phyloP scores from a whole-genome alignment of 1,140 invertebrate species.

The Rhopalosiphum padi region DNA sequence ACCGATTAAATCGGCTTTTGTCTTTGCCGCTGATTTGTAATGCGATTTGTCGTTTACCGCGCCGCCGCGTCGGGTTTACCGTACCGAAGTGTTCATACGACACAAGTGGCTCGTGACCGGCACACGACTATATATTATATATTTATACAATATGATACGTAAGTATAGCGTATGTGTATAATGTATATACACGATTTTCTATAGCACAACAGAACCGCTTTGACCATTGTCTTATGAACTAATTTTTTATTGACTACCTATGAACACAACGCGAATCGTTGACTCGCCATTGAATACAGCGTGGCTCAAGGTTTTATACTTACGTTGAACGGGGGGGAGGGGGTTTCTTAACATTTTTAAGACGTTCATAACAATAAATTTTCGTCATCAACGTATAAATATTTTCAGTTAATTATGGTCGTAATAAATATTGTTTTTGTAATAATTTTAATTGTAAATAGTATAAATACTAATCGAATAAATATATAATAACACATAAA shows the following conservation, averaged over 20 bases:
- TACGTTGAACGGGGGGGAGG: fast-evolving
- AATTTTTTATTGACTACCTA: background rate
- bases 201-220: background rate
- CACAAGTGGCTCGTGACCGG: conserved; percentile 22
- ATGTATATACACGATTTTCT: background rate
- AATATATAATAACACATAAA: background rate
- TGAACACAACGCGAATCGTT: background rate
- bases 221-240: background rate
- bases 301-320: background rate
- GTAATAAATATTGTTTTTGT: background rate
- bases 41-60: conserved; percentile 13
- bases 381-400: background rate
- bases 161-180: background rate
- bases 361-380: background rate
- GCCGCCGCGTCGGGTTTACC: background rate
- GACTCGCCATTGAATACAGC: background rate
- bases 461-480: background rate
- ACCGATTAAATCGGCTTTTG: conserved; percentile 33
- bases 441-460: background rate
- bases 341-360: background rate
- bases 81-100: conserved; percentile 12
- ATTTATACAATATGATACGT: background rate
- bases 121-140: background rate
- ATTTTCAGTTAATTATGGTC: background rate
- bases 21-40: conserved; percentile 32